A percentile compares a stretch with the other conserved stretches of the same genome.
Conservation (phyloP, 2,113 vertebrate species). For the Calypte anna region DNA sequence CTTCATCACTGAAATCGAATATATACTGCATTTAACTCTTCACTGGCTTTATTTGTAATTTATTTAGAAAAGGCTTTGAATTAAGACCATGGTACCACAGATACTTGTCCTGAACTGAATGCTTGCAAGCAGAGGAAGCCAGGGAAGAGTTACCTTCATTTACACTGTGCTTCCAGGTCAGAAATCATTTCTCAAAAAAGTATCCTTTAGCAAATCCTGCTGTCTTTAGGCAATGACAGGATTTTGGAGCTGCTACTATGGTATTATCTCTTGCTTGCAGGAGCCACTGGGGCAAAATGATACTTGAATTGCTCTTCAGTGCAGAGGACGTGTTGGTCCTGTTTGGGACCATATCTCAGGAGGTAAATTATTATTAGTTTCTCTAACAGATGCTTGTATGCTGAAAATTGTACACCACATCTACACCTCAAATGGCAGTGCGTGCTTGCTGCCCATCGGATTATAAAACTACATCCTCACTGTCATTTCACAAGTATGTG, state of each 20-base stretch:
- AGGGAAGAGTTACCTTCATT: neutral
- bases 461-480: neutral
- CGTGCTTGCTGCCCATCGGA: neutral
- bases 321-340: neutral
- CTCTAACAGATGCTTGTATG: neutral
- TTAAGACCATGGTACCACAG: neutral
- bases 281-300: neutral
- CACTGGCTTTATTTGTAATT: neutral
- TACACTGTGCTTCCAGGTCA: neutral
- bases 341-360: neutral
- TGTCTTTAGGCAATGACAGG: neutral
- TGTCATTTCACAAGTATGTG: neutral
- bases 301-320: neutral
- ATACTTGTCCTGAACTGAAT: neutral
- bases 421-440: neutral
- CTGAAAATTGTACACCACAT: neutral
- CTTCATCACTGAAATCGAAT: conserved; percentile 70
- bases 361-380: neutral
- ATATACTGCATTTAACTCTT: conserved; percentile 57
- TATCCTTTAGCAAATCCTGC: neutral
- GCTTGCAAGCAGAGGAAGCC: neutral
- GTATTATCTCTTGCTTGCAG: neutral
- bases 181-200: neutral
- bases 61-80: neutral
- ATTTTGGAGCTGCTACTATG: neutral